A percentile compares a stretch with the other conserved stretches of the same genome.
phyloP scores from a whole-genome alignment of 1,140 invertebrate genomes.

The Diplogasteroides magnus region DNA sequence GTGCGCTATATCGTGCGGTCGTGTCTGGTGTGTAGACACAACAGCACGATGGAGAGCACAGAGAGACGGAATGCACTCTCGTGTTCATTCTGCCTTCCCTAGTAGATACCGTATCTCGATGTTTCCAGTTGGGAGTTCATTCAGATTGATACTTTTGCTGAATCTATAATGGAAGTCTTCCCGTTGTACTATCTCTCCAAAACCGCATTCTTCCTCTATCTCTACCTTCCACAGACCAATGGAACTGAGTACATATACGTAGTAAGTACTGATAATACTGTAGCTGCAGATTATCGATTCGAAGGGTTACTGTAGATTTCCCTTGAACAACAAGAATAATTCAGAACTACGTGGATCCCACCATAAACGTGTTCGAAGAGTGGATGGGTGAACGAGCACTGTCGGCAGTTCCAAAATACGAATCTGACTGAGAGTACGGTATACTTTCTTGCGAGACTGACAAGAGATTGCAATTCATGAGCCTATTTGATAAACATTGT shows the following conservation, averaged over 20 bases:
- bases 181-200: conserved; percentile 37
- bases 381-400: not conserved
- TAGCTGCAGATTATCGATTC: no score
- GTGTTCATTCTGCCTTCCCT: no score
- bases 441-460: no score
- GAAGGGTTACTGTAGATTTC: not conserved
- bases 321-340: not conserved
- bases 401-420: no score
- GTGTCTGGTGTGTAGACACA: no score
- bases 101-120: not conserved
- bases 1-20: no score
- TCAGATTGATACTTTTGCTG: conserved; percentile 79
- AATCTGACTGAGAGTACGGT: no score
- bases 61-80: no score
- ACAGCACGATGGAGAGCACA: no score
- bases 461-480: no score
- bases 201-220: conserved; percentile 41
- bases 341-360: not conserved
- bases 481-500: no score
- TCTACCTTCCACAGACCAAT: conserved; percentile 42
- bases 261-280: no score
- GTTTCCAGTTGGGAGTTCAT: not conserved
- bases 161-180: conserved; percentile 64
- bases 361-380: not conserved
- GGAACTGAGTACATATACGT: conserved; percentile 39